Evolutionary conservation across 2,113 vertebrate species (phyloP), one percentile per base, ranked within the genome.

Genomic region (Chroicocephalus ridibundus): DNA sequence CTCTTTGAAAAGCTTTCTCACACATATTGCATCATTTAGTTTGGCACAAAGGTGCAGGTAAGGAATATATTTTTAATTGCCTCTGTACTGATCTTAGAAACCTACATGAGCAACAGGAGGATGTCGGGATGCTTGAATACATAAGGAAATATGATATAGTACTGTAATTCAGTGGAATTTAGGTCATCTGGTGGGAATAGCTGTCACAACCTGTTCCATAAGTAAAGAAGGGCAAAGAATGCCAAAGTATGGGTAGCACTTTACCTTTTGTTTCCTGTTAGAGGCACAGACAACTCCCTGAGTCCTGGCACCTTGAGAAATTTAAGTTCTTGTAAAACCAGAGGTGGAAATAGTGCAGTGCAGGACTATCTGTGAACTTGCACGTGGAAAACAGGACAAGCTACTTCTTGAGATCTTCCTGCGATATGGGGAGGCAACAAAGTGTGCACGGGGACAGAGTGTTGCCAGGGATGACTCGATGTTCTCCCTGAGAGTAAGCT

Each of bases 171-270:
- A 25, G 16, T 71, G 51, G 42, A 90, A 85, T 81, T 89, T 19
- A 11, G 26, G 42, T 93, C 20, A 71, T 32, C 34, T 64, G 24
- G 40, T 65, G 44, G 64, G 64, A 75, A 83, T 38, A 74, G 25
- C 54, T 76, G 18, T 25, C 31, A 47, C 27, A 79, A 36, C 3
- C 64, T 57, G 18, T 61, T 79, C 29, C 6, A 1, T 38, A 65
- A 79, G 32, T 66, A 78, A 76, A 16, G n/a, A 64, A 78, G 11
- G 54, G 32, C 17, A 81, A 77, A 82, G 71, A 52, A 85, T 80
- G n/a, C 38, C n/a, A 5, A 82, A 79, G 11, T 5, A 12, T n/a
- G 20, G 11, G 20, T n/a, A 51, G 31, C 0, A 0, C 66, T 83
- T 92, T 52, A 64, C 15, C 15, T 25, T 16, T 42, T 61, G n/a